phyloP scores from a whole-genome alignment of 1,140 invertebrate genomes.

The Ooceraea biroi region DNA sequence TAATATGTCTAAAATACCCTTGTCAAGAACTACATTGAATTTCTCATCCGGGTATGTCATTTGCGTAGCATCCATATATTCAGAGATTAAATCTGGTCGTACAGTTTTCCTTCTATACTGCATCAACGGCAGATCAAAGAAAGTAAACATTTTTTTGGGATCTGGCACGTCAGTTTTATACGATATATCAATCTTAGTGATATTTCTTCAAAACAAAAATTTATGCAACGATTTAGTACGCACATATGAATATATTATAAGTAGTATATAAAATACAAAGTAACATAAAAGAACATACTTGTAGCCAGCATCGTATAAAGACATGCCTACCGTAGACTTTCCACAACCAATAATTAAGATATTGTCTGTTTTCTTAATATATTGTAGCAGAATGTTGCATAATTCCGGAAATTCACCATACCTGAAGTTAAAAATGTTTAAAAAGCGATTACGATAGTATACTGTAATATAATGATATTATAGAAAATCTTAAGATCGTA shows the following conservation, averaged over 20 bases:
- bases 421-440: slow-evolving; percentile 87
- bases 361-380: slow-evolving; percentile 93
- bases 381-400: slow-evolving; percentile 94
- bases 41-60: slow-evolving; percentile 92
- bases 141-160: no score
- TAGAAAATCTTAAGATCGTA: slow-evolving; percentile 83
- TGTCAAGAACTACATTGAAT: slow-evolving; percentile 96
- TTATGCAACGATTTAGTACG: no score
- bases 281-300: slow-evolving; percentile 72
- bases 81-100: slow-evolving; percentile 91
- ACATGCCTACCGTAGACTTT: slow-evolving; percentile 96
- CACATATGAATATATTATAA: not conserved
- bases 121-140: slow-evolving; percentile 98
- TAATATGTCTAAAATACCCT: slow-evolving; percentile 97
- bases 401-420: slow-evolving; percentile 98
- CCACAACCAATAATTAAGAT: slow-evolving; percentile 97
- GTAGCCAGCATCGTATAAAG: slow-evolving; percentile 96
- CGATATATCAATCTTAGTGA: slow-evolving; percentile 97
- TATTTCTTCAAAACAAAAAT: slow-evolving; percentile 87
- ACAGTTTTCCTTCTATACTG: slow-evolving; percentile 89
- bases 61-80: slow-evolving; percentile 95
- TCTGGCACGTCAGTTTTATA: no score
- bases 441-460: no score
- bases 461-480: no score
- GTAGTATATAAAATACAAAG: not conserved